phyloP scores from a whole-genome alignment of 1,140 invertebrate genomes.

The Bombus waltoni region DNA sequence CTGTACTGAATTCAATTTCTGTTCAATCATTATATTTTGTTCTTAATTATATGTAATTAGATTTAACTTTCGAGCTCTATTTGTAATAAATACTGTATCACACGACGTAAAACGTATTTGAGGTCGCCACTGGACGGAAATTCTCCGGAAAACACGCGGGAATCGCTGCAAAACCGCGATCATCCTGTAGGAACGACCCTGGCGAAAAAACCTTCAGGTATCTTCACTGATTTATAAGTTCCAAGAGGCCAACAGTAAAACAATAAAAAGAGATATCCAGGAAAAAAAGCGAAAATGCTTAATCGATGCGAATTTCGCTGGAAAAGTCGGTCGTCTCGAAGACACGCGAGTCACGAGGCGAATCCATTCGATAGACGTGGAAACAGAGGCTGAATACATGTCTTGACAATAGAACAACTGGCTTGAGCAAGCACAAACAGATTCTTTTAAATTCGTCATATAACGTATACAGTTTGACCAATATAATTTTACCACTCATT shows the following conservation, averaged over 20 bases:
- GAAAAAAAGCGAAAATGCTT: background rate
- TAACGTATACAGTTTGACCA: background rate
- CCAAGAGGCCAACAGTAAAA: background rate
- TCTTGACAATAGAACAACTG: background rate
- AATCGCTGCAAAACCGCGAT: background rate
- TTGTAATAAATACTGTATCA: background rate
- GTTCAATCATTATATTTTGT: background rate
- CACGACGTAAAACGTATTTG: background rate
- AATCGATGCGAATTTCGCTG: background rate
- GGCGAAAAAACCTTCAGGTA: background rate
- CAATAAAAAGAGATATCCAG: background rate
- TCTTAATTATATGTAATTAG: background rate
- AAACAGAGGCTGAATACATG: constrained; percentile 48
- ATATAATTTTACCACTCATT: background rate
- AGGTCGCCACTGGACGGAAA: background rate
- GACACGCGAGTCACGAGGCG: constrained; percentile 58
- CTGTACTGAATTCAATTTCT: background rate
- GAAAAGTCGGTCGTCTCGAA: constrained; percentile 60
- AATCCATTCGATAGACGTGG: background rate
- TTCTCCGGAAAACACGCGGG: background rate
- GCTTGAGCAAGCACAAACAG: background rate
- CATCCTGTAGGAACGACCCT: background rate
- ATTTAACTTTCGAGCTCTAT: background rate
- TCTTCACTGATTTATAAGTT: background rate
- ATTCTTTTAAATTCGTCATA: background rate